phyloP scores from a whole-genome alignment of 2,797 vertebrate genomes.

The Manis crassicaudata region DNA sequence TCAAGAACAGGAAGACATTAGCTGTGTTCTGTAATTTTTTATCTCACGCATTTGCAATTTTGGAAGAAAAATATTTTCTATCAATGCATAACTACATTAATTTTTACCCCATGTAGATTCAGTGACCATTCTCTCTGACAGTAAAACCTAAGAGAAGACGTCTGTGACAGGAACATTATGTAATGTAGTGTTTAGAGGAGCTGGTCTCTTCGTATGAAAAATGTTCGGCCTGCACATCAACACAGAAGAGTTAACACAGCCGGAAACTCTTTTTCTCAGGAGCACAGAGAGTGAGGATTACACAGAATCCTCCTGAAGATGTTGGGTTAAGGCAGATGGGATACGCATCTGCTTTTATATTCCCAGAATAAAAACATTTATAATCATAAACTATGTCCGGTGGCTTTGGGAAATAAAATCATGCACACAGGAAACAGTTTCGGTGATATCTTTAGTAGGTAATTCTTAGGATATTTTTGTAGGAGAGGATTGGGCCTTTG shows the following conservation, averaged over 20 bases:
- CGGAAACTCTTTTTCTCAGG: background rate
- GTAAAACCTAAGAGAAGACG: background rate
- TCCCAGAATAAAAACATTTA: slow-evolving; percentile 63
- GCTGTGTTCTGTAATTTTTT: background rate
- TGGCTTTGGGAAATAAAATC: slow-evolving; percentile 68
- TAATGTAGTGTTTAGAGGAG: background rate
- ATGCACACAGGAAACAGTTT: slow-evolving; percentile 40
- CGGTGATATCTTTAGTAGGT: slow-evolving; percentile 26
- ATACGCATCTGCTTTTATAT: slow-evolving; percentile 54
- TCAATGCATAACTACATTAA: background rate
- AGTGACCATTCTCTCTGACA: background rate
- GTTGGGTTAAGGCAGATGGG: background rate
- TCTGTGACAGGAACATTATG: background rate
- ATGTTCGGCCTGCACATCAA: background rate
- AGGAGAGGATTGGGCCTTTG: slow-evolving; percentile 56
- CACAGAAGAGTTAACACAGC: background rate
- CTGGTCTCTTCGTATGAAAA: background rate
- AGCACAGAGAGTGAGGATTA: background rate
- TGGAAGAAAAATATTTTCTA: background rate
- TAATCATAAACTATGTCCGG: slow-evolving; percentile 15
- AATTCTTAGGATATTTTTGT: slow-evolving; percentile 62
- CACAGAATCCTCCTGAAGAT: background rate
- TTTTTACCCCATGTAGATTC: background rate
- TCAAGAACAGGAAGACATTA: background rate
- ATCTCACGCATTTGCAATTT: background rate